A percentile compares a stretch with the other conserved stretches of the same genome.
These are phyloP conservation scores for Paraplagusia blochii DNA, from an alignment of 2,113 vertebrate species.

Conservation along the genomic window DNA sequence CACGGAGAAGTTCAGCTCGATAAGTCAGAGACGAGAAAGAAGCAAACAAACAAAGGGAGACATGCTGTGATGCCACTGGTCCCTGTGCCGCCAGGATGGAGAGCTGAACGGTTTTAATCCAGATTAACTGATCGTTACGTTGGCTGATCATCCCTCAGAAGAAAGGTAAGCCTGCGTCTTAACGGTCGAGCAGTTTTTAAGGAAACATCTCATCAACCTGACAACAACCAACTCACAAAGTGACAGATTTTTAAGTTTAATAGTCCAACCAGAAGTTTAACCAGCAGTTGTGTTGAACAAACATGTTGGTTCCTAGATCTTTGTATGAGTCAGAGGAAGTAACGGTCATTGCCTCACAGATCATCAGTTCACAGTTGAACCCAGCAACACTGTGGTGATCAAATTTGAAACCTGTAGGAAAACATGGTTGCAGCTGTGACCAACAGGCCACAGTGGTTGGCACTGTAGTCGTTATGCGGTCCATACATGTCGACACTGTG, in stretches of 20 bases:
- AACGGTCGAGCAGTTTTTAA: slow-evolving; percentile 25
- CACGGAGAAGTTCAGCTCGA: background rate
- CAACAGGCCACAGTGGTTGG: no score
- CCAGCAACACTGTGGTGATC: background rate
- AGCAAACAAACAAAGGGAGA: slow-evolving; percentile 4
- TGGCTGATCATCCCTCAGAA: slow-evolving; percentile 19
- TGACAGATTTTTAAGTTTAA: background rate
- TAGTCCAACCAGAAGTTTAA: background rate
- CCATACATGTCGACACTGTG: no score
- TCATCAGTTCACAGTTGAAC: background rate
- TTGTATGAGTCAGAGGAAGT: background rate
- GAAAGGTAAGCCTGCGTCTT: slow-evolving; percentile 48
- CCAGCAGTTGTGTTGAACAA: background rate
- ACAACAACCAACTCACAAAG: background rate
- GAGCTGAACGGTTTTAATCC: slow-evolving; percentile 39
- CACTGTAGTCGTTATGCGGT: no score
- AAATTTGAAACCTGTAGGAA: background rate
- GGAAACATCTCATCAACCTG: slow-evolving; percentile 9
- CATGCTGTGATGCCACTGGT: slow-evolving; percentile 40
- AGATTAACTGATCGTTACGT: slow-evolving; percentile 38
- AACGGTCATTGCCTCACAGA: background rate
- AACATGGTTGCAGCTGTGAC: no score
- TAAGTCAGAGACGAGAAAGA: slow-evolving; percentile 7
- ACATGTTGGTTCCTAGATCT: background rate
- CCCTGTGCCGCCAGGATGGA: slow-evolving; percentile 56